These are phyloP conservation scores for Halcyon badia DNA, from an alignment of 2,797 vertebrate genomes.

Conservation along the genomic window DNA sequence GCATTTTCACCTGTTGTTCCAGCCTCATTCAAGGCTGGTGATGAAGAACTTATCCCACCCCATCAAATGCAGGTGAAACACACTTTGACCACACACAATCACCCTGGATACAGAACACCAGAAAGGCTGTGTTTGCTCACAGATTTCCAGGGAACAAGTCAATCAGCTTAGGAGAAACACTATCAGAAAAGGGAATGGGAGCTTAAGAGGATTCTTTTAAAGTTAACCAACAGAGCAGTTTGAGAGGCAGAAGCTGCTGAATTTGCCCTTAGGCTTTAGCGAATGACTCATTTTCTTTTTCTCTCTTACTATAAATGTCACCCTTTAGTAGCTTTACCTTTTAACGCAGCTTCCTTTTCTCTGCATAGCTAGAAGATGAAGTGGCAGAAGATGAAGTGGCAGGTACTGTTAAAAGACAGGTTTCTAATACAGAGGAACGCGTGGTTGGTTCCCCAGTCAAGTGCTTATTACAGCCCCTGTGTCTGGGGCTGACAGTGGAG, in stretches of 20 bases:
- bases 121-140: not conserved
- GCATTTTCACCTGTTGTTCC: not conserved
- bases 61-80: not conserved
- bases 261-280: not conserved
- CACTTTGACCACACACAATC: not conserved
- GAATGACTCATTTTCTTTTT: not conserved
- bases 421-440: not conserved
- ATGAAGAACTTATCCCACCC: not conserved
- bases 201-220: not conserved
- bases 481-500: not conserved
- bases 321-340: constrained; percentile 14
- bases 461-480: not conserved
- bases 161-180: not conserved
- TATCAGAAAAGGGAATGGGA: not conserved
- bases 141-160: not conserved
- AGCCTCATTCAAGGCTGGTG: not conserved
- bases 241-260: not conserved
- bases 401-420: not conserved
- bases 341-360: not conserved
- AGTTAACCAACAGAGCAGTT: not conserved
- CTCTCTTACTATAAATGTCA: not conserved
- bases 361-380: not conserved
- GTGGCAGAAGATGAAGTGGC: not conserved
- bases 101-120: not conserved
- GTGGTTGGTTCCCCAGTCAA: not conserved